phyloP scores from a whole-genome alignment of 2,888 invertebrate genomes.

The Timandra comae region DNA sequence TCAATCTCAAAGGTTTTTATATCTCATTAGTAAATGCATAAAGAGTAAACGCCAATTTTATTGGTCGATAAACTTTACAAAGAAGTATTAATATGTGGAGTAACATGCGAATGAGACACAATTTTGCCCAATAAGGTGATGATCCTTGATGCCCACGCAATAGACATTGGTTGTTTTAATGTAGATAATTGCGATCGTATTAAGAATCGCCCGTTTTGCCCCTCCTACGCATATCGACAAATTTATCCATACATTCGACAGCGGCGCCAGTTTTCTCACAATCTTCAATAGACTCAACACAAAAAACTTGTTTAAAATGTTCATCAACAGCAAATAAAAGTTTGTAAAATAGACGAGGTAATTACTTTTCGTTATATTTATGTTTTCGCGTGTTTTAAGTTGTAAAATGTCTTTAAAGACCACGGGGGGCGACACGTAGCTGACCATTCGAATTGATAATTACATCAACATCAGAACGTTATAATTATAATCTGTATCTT shows the following conservation, averaged over 20 bases:
- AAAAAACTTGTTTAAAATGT: too few relatives aligned
- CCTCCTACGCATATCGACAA: constrained; percentile 42
- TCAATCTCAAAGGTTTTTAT: constrained; percentile 9
- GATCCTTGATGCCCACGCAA: constrained; percentile 63
- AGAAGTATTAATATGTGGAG: constrained; percentile 39
- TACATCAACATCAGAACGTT: constrained; percentile 14
- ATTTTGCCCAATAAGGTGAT: constrained; percentile 58
- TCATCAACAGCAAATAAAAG: too few relatives aligned
- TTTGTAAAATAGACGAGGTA: too few relatives aligned
- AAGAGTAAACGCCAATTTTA: constrained; percentile 17
- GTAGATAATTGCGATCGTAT: constrained; percentile 65
- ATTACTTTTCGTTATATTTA: too few relatives aligned
- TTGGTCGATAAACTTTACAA: constrained; percentile 29
- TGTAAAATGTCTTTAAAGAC: too few relatives aligned
- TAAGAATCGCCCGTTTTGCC: constrained; percentile 54
- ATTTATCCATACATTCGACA: constrained; percentile 8
- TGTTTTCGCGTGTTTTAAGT: too few relatives aligned
- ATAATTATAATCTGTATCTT: too few relatives aligned
- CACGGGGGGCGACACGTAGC: too few relatives aligned
- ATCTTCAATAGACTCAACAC: constrained; percentile 9
- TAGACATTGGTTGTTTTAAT: constrained; percentile 63
- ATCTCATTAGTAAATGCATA: constrained; percentile 15
- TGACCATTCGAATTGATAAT: too few relatives aligned
- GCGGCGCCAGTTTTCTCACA: constrained; percentile 2
- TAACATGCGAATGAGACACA: constrained; percentile 43